Evolutionary conservation across 2,113 vertebrate genomes (phyloP).

Genomic region (Brachypteracias leptosomus): DNA sequence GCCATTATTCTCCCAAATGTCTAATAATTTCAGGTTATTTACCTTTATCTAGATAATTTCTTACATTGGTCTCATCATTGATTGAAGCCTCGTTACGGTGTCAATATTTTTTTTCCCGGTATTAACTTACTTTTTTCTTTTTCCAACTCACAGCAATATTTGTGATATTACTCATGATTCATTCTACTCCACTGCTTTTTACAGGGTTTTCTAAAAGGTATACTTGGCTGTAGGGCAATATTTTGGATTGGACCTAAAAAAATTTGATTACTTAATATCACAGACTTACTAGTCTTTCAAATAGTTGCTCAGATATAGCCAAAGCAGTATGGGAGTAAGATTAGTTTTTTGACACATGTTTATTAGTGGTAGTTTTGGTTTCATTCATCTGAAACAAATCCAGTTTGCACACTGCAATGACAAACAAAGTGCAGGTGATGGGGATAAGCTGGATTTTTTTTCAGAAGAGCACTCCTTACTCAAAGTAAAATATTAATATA

Average conservation of each 20-base stretch:
- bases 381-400: background rate
- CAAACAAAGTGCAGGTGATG: background rate
- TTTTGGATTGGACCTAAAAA: background rate
- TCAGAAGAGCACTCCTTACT: background rate
- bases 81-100: background rate
- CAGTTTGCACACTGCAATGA: background rate
- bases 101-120: background rate
- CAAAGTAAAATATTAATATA: background rate
- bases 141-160: background rate
- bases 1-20: background rate
- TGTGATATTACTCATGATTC: background rate
- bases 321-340: background rate
- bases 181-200: background rate
- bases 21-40: background rate
- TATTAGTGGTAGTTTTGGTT: background rate
- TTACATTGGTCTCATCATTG: background rate
- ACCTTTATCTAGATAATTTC: background rate
- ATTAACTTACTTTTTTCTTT: background rate
- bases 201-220: background rate
- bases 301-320: background rate
- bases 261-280: background rate
- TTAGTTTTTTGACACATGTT: background rate
- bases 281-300: background rate
- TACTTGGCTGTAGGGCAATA: background rate
- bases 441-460: background rate